Conservation (phyloP, 2,113 vertebrate species). For the Acrocephalus kingi region DNA sequence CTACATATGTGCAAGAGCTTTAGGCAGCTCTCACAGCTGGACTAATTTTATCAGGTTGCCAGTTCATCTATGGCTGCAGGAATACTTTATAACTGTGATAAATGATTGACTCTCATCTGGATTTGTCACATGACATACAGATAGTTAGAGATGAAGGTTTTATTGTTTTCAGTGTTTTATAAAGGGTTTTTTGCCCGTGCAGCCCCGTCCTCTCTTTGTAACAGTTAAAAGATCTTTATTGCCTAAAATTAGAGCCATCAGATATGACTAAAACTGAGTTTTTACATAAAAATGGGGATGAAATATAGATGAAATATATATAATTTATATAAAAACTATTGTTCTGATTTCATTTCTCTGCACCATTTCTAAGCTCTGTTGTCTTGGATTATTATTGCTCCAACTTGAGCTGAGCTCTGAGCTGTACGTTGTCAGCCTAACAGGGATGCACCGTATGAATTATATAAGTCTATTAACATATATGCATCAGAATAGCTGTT, state of each 20-base stretch:
- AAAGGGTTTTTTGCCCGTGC: not conserved
- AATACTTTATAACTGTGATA: not conserved
- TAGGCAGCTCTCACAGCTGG: not conserved
- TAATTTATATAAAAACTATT: not conserved
- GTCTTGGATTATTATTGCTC: not conserved
- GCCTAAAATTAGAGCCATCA: not conserved
- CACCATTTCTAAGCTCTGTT: not conserved
- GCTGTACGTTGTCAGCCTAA: not conserved
- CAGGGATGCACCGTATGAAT: not conserved
- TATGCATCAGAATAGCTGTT: constrained; percentile 28
- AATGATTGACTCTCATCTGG: not conserved
- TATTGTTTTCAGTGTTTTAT: not conserved
- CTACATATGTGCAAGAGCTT: not conserved
- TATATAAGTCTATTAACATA: constrained; percentile 44
- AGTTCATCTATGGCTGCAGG: not conserved
- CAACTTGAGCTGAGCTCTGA: not conserved
- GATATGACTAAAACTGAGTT: not conserved
- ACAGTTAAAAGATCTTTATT: not conserved
- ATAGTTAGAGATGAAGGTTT: not conserved
- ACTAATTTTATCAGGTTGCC: not conserved
- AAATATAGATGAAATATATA: not conserved
- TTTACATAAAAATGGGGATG: not conserved
- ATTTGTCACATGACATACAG: not conserved
- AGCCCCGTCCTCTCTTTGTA: not conserved
- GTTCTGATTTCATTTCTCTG: not conserved